Conservation (phyloP, 2,888 invertebrate genomes). For the Abrostola tripartita region DNA sequence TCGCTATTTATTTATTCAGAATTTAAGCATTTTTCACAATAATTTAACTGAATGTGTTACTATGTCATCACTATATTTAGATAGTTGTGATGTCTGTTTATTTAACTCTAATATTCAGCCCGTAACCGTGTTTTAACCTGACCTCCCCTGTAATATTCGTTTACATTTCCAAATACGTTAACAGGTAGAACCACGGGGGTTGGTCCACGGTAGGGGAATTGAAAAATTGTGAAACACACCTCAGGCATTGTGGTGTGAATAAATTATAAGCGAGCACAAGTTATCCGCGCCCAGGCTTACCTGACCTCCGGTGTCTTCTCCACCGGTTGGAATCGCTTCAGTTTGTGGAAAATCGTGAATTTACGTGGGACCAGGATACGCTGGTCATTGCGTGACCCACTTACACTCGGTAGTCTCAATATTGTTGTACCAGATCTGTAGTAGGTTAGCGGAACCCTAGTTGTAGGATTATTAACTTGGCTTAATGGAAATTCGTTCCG, state of each 20-base stretch:
- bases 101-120: slow-evolving; percentile 57
- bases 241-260: slow-evolving; percentile 82
- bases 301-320: slow-evolving; percentile 66
- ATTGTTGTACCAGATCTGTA: slow-evolving; percentile 80
- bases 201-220: slow-evolving; percentile 65
- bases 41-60: slow-evolving; percentile 17
- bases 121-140: slow-evolving; percentile 56
- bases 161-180: slow-evolving; percentile 60
- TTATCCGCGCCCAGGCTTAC: slow-evolving; percentile 66
- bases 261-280: slow-evolving; percentile 82
- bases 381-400: slow-evolving; percentile 77
- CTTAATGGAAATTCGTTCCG: slow-evolving; percentile 61
- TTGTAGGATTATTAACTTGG: slow-evolving; percentile 75
- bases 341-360: slow-evolving; percentile 64
- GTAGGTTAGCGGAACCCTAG: slow-evolving; percentile 71
- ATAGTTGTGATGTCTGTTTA: slow-evolving; percentile 35
- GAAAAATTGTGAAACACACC: slow-evolving; percentile 78
- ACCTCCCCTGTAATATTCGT: slow-evolving; percentile 60
- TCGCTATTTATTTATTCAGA: slow-evolving; percentile 10
- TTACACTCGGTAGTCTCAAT: slow-evolving; percentile 78
- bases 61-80: slow-evolving; percentile 35
- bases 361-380: slow-evolving; percentile 65
- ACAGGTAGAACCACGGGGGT: slow-evolving; percentile 61
- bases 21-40: slow-evolving; percentile 5
- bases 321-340: slow-evolving; percentile 54